A percentile compares a stretch with the other conserved stretches of the same genome.
phyloP scores from a whole-genome alignment of 2,797 vertebrate species.

The Xenops minutus region DNA sequence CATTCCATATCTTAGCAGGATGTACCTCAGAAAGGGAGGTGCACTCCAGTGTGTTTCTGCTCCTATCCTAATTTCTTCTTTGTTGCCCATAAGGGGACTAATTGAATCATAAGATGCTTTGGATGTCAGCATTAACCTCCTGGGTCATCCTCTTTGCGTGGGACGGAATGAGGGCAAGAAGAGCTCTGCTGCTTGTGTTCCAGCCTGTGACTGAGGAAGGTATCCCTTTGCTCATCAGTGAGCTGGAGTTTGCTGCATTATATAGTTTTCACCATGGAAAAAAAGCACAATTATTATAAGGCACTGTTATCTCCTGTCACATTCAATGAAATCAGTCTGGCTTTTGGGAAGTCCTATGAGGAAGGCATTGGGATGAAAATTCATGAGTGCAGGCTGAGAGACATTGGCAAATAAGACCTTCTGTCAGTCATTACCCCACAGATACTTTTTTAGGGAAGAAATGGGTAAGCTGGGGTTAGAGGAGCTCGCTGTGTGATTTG shows the following conservation, averaged over 20 bases:
- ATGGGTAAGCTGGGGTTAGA: neutral
- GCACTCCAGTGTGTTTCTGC: neutral
- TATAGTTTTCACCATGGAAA: neutral
- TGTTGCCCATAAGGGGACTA: neutral
- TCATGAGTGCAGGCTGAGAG: neutral
- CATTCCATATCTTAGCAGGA: neutral
- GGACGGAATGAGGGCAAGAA: neutral
- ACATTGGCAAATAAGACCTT: neutral
- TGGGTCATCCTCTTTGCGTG: neutral
- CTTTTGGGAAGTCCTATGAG: neutral
- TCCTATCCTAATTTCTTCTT: neutral
- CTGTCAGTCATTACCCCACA: neutral
- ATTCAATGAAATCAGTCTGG: neutral
- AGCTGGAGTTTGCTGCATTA: neutral
- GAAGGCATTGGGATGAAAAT: neutral
- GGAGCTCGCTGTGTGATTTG: neutral
- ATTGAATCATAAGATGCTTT: neutral
- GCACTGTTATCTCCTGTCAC: slow-evolving; percentile 19
- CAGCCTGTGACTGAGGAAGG: neutral
- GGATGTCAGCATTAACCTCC: neutral
- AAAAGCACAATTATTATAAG: slow-evolving; percentile 15
- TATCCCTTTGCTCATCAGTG: neutral
- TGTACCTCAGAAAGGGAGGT: neutral
- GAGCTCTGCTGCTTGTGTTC: neutral
- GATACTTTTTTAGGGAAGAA: neutral